A percentile compares a stretch with the other conserved stretches of the same genome.
phyloP scores from a whole-genome alignment of 2,797 vertebrate genomes.

The Gallinago solitaria region DNA sequence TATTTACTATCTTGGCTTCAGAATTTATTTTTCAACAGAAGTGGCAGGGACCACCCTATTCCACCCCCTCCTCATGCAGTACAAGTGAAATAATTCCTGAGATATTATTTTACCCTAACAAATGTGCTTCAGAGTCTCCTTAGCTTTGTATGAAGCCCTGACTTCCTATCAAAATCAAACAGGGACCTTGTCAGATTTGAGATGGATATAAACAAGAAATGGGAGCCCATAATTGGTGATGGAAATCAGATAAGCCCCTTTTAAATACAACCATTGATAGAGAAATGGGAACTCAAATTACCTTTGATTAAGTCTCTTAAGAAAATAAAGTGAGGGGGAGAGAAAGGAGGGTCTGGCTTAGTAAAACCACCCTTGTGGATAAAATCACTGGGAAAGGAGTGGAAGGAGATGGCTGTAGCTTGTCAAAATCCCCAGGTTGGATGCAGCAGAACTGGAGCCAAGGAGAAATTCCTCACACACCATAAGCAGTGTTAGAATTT shows the following conservation, averaged over 20 bases:
- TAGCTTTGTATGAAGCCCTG: slow-evolving; percentile 72
- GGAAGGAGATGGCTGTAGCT: slow-evolving; percentile 28
- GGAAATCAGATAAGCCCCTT: slow-evolving; percentile 82
- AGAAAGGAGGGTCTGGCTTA: slow-evolving; percentile 12
- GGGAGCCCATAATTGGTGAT: slow-evolving; percentile 80
- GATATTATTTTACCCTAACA: slow-evolving; percentile 81
- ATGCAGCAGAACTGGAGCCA: slow-evolving; percentile 56
- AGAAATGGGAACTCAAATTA: slow-evolving; percentile 81
- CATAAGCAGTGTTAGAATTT: background rate
- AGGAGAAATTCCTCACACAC: slow-evolving; percentile 19
- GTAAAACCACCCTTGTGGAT: slow-evolving; percentile 49
- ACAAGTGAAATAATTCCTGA: slow-evolving; percentile 73
- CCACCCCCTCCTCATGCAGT: slow-evolving; percentile 63
- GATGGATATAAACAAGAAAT: slow-evolving; percentile 84
- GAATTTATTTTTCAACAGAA: slow-evolving; percentile 80
- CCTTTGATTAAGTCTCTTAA: slow-evolving; percentile 83
- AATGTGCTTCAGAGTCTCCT: slow-evolving; percentile 75
- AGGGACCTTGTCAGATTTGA: slow-evolving; percentile 75
- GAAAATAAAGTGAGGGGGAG: slow-evolving; percentile 74
- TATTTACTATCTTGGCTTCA: slow-evolving; percentile 77
- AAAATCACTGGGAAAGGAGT: slow-evolving; percentile 49
- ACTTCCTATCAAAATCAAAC: slow-evolving; percentile 81
- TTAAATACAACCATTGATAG: slow-evolving; percentile 83
- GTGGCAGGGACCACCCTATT: slow-evolving; percentile 78
- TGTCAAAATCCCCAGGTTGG: slow-evolving; percentile 21